These are phyloP conservation scores for human (Homo sapiens) DNA, from an alignment of 2,113 vertebrate species.

Conservation along the genomic window GRCh38 chr12:72229501-72230000, in stretches of 20 bases:
- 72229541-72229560: background rate
- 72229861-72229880: background rate
- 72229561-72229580: background rate
- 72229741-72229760: constrained; percentile 47
- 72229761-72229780: background rate
- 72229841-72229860: background rate
- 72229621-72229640: constrained; percentile 40
- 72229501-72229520: background rate
- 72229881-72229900: background rate
- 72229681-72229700: constrained; percentile 68
- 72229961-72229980: background rate
- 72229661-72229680: constrained; percentile 52
- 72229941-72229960: background rate
- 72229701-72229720: constrained; percentile 69
- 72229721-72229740: constrained; percentile 28
- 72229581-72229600: constrained; percentile 40
- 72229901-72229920: background rate
- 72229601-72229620: constrained; percentile 40
- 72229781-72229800: background rate
- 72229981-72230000: background rate
- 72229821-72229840: background rate
- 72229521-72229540: background rate
- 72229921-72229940: background rate
- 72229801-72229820: background rate
- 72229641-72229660: constrained; percentile 57